Evolutionary conservation across 2,888 invertebrate genomes (phyloP).

Genomic region (Sinotaia quadrata): DNA sequence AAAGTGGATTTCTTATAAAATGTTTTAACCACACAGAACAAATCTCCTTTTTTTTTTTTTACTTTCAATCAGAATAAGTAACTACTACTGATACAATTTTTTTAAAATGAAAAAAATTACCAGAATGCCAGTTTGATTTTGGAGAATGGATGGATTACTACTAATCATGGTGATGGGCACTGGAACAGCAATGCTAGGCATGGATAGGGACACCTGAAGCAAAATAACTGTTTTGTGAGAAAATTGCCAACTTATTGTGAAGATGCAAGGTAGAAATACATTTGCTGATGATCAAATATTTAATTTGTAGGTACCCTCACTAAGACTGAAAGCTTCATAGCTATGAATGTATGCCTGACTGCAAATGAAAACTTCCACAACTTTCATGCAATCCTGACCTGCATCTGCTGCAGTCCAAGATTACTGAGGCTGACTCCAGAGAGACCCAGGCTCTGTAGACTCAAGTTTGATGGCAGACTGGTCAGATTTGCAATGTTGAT

Average conservation of each 20-base stretch:
- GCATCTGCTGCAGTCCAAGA: slow-evolving; percentile 65
- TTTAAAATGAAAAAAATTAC: slow-evolving; percentile 53
- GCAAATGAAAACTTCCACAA: too few species aligned
- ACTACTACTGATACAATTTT: too few species aligned
- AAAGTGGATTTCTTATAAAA: too few species aligned
- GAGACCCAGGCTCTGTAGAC: slow-evolving; percentile 65
- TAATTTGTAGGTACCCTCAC: background rate
- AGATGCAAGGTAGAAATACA: background rate
- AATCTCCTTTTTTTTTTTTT: too few species aligned
- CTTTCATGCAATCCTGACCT: too few species aligned
- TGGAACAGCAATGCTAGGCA: slow-evolving; percentile 86
- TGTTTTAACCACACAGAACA: too few species aligned
- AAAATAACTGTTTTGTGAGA: slow-evolving; percentile 72
- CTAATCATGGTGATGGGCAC: slow-evolving; percentile 77
- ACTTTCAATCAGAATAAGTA: too few species aligned
- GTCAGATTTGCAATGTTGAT: slow-evolving; percentile 64
- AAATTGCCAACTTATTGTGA: slow-evolving; percentile 76
- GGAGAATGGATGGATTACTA: slow-evolving; percentile 51
- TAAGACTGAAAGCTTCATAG: background rate
- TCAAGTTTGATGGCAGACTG: slow-evolving; percentile 64
- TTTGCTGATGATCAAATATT: background rate
- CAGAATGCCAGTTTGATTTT: slow-evolving; percentile 61
- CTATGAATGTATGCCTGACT: background rate
- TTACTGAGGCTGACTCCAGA: slow-evolving; percentile 65
- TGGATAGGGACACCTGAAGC: slow-evolving; percentile 68